Evolutionary conservation across 2,797 vertebrate genomes (phyloP).

Genomic region (Octomys mimax): DNA sequence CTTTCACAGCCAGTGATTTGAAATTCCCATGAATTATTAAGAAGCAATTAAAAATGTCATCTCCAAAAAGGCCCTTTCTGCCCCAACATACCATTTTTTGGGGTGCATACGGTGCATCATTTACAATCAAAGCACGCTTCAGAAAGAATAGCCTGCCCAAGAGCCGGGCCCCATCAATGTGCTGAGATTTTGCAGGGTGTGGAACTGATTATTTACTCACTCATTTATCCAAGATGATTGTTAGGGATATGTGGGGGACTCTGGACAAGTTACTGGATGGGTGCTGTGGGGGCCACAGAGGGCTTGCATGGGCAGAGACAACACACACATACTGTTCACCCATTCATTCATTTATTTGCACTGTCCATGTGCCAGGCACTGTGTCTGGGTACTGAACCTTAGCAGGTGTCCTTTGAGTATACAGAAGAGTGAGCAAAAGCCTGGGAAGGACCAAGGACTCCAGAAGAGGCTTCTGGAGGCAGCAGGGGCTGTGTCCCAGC

Average conservation of each 20-base stretch:
- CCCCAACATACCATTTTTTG: neutral
- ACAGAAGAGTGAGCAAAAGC: neutral
- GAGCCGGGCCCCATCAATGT: neutral
- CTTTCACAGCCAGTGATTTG: conserved; percentile 23
- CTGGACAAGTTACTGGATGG: neutral
- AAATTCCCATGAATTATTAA: conserved; percentile 53
- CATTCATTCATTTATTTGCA: neutral
- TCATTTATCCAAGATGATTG: neutral
- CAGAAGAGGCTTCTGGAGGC: neutral
- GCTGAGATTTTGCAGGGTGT: neutral
- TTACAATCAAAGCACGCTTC: conserved; percentile 43
- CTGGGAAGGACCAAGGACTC: neutral
- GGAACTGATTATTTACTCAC: neutral
- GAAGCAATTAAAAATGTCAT: conserved; percentile 33
- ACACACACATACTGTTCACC: neutral
- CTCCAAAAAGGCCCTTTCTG: neutral
- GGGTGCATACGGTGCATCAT: neutral
- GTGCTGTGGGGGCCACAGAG: neutral
- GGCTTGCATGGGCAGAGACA: neutral
- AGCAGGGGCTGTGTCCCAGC: rapidly evolving
- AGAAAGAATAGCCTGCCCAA: neutral
- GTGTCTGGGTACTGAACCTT: neutral
- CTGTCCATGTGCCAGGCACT: neutral
- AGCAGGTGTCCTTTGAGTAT: neutral
- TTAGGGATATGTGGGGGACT: neutral